Evolutionary conservation across 2,797 vertebrate species (phyloP).

Genomic region (Gymnoscopelus microlampas): DNA sequence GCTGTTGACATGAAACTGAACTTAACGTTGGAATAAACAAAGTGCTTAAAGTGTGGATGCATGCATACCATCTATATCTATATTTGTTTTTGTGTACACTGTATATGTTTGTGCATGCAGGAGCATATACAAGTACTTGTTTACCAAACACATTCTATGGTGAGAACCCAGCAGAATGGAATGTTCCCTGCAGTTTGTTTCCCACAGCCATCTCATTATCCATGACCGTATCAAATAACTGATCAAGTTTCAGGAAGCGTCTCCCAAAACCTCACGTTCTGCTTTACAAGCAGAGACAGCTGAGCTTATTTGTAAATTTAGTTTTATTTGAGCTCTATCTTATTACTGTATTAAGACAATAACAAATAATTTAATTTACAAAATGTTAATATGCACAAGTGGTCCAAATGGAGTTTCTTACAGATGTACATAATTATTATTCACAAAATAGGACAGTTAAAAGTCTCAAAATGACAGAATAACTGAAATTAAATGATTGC

Average conservation of each 20-base stretch:
- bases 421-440: too few species aligned
- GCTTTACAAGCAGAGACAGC: background rate
- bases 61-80: background rate
- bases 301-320: background rate
- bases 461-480: too few species aligned
- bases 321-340: too few species aligned
- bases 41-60: too few species aligned
- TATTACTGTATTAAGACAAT: background rate
- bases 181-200: conserved; percentile 7
- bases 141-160: background rate
- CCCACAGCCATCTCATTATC: conserved; percentile 19
- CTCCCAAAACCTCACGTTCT: background rate
- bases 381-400: too few species aligned
- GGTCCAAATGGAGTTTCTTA: too few species aligned
- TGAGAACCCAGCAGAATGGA: conserved; percentile 13
- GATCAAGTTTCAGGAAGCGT: conserved; percentile 24
- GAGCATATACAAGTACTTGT: too few species aligned
- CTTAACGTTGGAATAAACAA: background rate
- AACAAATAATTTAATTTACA: background rate
- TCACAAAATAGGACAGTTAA: too few species aligned
- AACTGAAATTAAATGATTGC: too few species aligned
- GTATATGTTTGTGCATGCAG: background rate
- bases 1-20: conserved; percentile 18
- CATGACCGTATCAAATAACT: conserved; percentile 1
- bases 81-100: background rate